Evolutionary conservation across 1,140 invertebrate species (phyloP).

Genomic region (Papilio polyxenes): DNA sequence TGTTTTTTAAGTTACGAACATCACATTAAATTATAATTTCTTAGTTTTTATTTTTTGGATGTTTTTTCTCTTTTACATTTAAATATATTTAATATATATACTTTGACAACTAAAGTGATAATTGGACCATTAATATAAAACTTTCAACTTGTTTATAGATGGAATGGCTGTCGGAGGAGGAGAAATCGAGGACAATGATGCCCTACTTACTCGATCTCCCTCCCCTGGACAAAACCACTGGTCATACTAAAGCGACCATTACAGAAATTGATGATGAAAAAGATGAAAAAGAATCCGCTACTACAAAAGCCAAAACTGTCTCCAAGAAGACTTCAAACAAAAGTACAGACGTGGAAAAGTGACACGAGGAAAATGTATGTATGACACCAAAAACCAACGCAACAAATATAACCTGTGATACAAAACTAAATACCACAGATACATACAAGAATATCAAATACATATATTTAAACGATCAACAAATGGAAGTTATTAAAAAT

Average conservation of each 20-base stretch:
- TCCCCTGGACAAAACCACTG: conserved; percentile 51
- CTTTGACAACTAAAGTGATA: no score
- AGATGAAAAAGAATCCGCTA: conserved; percentile 37
- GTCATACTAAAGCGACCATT: conserved; percentile 42
- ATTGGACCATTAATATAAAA: background rate
- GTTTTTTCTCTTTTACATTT: no score
- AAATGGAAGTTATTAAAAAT: conserved; percentile 21
- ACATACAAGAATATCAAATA: conserved; percentile 5
- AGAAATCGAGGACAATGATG: conserved; percentile 71
- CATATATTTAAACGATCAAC: conserved; percentile 4
- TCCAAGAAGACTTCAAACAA: conserved; percentile 47
- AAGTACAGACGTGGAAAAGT: conserved; percentile 63
- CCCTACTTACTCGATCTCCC: conserved; percentile 70
- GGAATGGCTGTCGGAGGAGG: conserved; percentile 72
- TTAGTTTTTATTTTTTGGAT: no score
- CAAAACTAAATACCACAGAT: background rate
- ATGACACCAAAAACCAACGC: background rate
- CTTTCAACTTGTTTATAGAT: conserved; percentile 54
- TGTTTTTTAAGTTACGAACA: no score
- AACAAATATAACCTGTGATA: conserved; percentile 8
- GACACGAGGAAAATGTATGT: conserved; percentile 49
- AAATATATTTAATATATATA: no score
- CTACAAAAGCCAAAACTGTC: conserved; percentile 39
- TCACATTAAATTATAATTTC: no score
- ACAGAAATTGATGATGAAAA: conserved; percentile 43